Base-by-base conservation (phyloP, 2,888 invertebrate genomes). In the Sarcophaga caerulescens region DNA sequence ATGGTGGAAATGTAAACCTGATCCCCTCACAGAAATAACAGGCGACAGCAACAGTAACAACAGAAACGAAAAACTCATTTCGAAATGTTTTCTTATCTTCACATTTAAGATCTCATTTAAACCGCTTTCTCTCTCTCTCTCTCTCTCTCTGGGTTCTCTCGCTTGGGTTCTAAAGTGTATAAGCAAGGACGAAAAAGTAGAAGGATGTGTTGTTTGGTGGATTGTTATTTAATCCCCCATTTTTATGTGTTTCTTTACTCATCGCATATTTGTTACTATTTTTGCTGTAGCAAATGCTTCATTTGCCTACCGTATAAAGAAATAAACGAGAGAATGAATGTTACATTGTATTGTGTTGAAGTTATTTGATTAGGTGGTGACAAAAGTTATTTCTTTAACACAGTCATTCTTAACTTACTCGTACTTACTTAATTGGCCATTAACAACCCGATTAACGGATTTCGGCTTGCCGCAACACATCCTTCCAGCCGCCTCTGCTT, bases 31-130 rank as follows among this genome's bases (percentile, higher is more conserved):
- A 52, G 25, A 35, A 59, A 17, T 25, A 52, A 35, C 35, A 70
- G 14, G 19, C 25, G 47, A 14, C 25, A 59, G 69, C 57, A 47
- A 78, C 25, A 69, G 71, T 44, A 70, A 19, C 35, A 65, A 71
- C 57, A 21, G 35, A n/a, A 45, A 60, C 69, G 47, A 21, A 47
- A 21, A 45, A 60, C 69, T 59, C 57, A 73, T 74, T 79, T 76
- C 83, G 85, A 71, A 86, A 81, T 86, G 77, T 75, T 78, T 83
- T 75, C 71, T 85, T 86, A 86, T 86, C 86, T 78, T 65, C 66
- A 19, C 57, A 52, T 25, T 3, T 19, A 66, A 70, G 62, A 86
- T 86, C 81, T 84, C 59, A 25, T 44, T 45, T 62, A 6, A 6
- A 35, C 6, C 2, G 6, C 6, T 25, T 0, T 2, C 1, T 35